Evolutionary conservation across 2,888 invertebrate genomes (phyloP).

Genomic region (Ophioninae sp.): DNA sequence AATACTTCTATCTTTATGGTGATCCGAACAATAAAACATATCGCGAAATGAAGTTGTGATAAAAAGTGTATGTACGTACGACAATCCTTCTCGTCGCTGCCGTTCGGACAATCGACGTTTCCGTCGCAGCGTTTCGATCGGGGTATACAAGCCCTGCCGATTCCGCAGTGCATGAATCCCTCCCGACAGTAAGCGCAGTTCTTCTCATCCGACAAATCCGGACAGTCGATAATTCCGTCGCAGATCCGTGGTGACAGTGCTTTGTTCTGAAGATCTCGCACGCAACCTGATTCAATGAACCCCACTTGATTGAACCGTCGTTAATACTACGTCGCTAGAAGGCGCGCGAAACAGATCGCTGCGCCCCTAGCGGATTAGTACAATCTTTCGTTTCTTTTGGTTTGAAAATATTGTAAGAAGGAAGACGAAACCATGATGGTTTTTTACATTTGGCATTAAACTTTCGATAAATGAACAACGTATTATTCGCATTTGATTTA

Average conservation of each 20-base stretch:
- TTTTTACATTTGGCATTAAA: no score
- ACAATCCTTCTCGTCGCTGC: slow-evolving; percentile 92
- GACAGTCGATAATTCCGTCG: slow-evolving; percentile 93
- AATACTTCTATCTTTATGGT: no score
- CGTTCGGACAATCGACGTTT: slow-evolving; percentile 91
- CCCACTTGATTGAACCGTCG: background rate
- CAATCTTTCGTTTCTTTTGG: background rate
- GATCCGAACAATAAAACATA: background rate
- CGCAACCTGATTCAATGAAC: slow-evolving; percentile 84
- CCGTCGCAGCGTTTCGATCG: slow-evolving; percentile 90
- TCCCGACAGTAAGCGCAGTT: slow-evolving; percentile 90
- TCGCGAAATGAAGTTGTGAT: background rate
- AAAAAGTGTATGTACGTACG: slow-evolving; percentile 83
- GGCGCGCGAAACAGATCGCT: background rate
- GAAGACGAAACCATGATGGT: background rate
- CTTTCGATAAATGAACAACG: no score
- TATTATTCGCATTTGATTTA: background rate
- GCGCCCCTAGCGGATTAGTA: background rate
- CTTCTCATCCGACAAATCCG: slow-evolving; percentile 91
- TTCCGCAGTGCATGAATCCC: slow-evolving; percentile 89
- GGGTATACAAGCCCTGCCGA: slow-evolving; percentile 89
- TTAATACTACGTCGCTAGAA: background rate
- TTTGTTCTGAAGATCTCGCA: slow-evolving; percentile 87
- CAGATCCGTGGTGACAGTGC: slow-evolving; percentile 91
- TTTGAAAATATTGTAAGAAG: background rate